Base-by-base conservation (phyloP, 23 tunicate species). In the Trididemnum miniatum region DNA sequence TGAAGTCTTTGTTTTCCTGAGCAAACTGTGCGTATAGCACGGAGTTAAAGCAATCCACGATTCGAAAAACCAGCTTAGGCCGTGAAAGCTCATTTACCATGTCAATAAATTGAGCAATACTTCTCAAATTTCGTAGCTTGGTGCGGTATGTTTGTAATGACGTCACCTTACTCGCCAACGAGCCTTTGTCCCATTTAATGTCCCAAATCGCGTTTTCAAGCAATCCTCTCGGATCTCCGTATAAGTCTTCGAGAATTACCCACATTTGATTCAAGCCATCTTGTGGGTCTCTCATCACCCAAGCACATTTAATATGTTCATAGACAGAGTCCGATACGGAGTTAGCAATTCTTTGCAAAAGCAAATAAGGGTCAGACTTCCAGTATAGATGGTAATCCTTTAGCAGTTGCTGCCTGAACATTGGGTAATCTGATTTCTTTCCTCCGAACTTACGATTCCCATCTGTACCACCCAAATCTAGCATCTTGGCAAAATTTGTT, bases 251-350 rank as follows among this genome's bases (percentile, higher is more conserved):
- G 22, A 22, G 4, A 62, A 9, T 62, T 62, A 20, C 69, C n/a
- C 69, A 62, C 23, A 62, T 62, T 26, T 24, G 20, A 15, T 62
- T 24, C 69, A 62, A 24, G 27, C 23, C 69, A 22, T 62, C 29
- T 62, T 26, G 27, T 22, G 69, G 69, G 30, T 62, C 25, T 22
- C 30, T 23, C 20, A 62, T 62, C 30, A 62, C 30, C 69, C 69
- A 62, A 26, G 69, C 69, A 24, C 69, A 9, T 26, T 62, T 62
- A 26, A 62, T 62, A 26, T 62, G 69, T 22, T 62, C 69, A 62
- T 62, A 62, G 23, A 62, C 69, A 4, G 69, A 4, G 69, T 62
- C 69, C 15, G 69, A 9, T 4, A 62, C 69, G 5, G 69, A 62
- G 22, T 23, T 26, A 4, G 69, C 69, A 26, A 62, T 62, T 26